A percentile compares a stretch with the other conserved stretches of the same genome.
These are phyloP conservation scores for Callyntrura guangdongensis DNA, from an alignment of 2,888 invertebrate species.

Conservation along the genomic window DNA sequence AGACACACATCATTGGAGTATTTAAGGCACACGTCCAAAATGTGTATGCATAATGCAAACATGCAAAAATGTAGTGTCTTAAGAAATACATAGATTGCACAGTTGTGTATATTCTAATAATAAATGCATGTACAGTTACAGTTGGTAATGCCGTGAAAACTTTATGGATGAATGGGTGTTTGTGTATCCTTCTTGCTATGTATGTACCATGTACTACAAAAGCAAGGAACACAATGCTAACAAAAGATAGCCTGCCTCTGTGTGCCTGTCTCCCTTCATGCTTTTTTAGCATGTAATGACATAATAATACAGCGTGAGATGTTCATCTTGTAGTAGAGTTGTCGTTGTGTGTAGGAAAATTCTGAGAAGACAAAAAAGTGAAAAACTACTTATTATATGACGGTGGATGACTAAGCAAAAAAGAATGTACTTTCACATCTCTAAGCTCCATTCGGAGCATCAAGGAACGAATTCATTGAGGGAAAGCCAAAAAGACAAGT, in stretches of 20 bases:
- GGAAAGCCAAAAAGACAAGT: conserved; percentile 58
- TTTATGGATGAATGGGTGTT: not conserved
- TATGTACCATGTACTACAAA: not conserved
- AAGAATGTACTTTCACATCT: conserved; percentile 15
- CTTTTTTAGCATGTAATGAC: conserved; percentile 56
- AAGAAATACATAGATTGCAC: not conserved
- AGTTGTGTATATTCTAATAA: not conserved
- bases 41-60: conserved; percentile 53
- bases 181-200: not conserved
- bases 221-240: not conserved
- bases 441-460: conserved; percentile 37
- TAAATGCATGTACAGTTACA: too few species aligned
- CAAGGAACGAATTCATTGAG: conserved; percentile 53
- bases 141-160: too few species aligned
- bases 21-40: not conserved
- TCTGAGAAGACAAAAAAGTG: conserved; percentile 28
- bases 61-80: not conserved
- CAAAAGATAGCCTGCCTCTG: conserved; percentile 34
- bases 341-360: not conserved
- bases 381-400: conserved; percentile 43
- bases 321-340: conserved; percentile 29
- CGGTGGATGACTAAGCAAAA: conserved; percentile 53
- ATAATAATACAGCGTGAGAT: conserved; percentile 64
- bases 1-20: not conserved
- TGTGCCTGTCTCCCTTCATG: not conserved